A percentile compares a stretch with the other conserved stretches of the same genome.
phyloP scores from a whole-genome alignment of 30 jellyfish, hydroid and myxozoan species.

The Turritopsis rubra region DNA sequence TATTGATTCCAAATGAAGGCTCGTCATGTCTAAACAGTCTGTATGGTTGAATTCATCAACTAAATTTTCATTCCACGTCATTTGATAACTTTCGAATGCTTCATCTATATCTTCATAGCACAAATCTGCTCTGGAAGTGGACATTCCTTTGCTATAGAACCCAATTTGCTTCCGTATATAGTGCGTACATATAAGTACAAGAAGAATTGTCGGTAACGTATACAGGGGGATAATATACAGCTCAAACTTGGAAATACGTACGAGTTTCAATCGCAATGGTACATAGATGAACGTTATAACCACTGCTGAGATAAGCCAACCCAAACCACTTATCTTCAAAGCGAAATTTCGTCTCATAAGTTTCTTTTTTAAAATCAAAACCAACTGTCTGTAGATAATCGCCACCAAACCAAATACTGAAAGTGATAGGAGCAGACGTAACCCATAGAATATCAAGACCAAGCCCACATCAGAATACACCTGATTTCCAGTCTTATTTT shows the following conservation, averaged over 20 bases:
- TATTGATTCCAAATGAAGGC: background rate
- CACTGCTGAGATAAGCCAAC: background rate
- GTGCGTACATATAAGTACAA: background rate
- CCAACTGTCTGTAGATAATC: background rate
- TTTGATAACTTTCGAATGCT: background rate
- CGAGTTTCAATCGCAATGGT: background rate
- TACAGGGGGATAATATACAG: background rate
- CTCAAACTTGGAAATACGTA: background rate
- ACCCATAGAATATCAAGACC: background rate
- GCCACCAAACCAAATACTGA: background rate
- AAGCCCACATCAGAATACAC: background rate
- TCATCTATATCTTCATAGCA: background rate
- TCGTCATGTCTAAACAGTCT: background rate
- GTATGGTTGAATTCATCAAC: background rate
- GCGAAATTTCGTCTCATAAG: background rate
- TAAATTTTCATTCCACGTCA: background rate
- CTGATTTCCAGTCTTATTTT: background rate
- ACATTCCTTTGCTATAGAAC: background rate
- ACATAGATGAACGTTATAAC: background rate
- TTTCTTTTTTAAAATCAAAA: background rate
- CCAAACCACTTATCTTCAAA: background rate
- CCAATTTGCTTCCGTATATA: background rate
- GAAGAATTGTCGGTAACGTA: background rate
- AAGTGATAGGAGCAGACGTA: background rate
- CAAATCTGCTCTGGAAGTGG: background rate